Percentiles rank a stretch among this genome's conserved stretches.
Evolutionary conservation across 2,113 vertebrate genomes (phyloP).

Genomic region (Ailuropoda melanoleuca): DNA sequence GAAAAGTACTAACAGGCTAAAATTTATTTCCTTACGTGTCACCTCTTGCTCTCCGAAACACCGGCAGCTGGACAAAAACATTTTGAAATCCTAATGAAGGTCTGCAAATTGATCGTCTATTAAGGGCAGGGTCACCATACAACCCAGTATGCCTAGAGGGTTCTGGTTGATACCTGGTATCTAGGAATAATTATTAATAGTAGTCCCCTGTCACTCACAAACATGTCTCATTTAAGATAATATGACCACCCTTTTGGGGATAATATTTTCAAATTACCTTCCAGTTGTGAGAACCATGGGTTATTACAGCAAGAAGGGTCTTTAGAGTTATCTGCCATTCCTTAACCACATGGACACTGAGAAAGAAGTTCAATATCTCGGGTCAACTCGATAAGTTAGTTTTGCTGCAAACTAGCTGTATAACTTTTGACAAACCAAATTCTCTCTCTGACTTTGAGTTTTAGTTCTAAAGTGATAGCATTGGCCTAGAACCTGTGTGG

Average conservation of each 20-base stretch:
- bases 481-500: not conserved
- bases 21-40: conserved; percentile 10
- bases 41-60: not conserved
- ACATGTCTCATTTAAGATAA: not conserved
- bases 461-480: conserved; percentile 5
- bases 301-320: not conserved
- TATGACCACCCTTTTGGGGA: not conserved
- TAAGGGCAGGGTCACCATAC: not conserved
- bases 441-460: not conserved
- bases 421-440: not conserved
- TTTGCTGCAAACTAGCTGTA: not conserved
- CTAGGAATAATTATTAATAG: conserved; percentile 2
- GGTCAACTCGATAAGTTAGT: not conserved
- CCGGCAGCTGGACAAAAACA: not conserved
- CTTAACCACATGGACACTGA: not conserved
- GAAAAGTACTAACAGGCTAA: not conserved
- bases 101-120: not conserved
- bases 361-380: not conserved
- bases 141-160: not conserved
- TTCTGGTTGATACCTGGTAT: not conserved
- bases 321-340: not conserved
- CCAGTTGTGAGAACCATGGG: not conserved
- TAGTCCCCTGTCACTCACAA: not conserved
- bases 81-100: not conserved
- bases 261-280: not conserved